Evolutionary conservation across 2,888 invertebrate species (phyloP).

Genomic region (Ferdinandea cuprea): DNA sequence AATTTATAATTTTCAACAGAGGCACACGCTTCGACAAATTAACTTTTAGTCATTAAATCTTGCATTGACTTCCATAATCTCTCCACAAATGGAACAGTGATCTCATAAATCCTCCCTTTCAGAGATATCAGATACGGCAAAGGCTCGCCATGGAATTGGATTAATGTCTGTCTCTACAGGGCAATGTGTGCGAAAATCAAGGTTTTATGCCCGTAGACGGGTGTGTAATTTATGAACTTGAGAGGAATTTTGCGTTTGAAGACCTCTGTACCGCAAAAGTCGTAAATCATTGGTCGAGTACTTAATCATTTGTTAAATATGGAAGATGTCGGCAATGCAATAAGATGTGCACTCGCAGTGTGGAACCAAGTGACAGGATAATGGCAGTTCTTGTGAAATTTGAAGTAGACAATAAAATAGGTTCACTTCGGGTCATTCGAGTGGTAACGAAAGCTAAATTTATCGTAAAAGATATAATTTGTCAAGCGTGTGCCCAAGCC

Average conservation of each 20-base stretch:
- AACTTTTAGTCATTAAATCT: slow-evolving; percentile 58
- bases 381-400: too few relatives aligned
- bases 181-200: slow-evolving; percentile 49
- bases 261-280: slow-evolving; percentile 16
- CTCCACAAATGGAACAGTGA: slow-evolving; percentile 62
- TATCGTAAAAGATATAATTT: slow-evolving; percentile 50
- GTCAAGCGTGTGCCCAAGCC: slow-evolving; percentile 56
- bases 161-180: slow-evolving; percentile 8
- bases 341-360: too few relatives aligned
- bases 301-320: not conserved
- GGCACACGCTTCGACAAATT: slow-evolving; percentile 72
- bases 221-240: slow-evolving; percentile 44
- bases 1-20: slow-evolving; percentile 68
- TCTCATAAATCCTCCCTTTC: slow-evolving; percentile 65
- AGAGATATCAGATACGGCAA: slow-evolving; percentile 4
- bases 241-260: slow-evolving; percentile 25
- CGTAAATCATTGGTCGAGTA: slow-evolving; percentile 25
- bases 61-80: slow-evolving; percentile 55
- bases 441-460: too few relatives aligned
- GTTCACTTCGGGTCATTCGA: not conserved
- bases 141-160: slow-evolving; percentile 19
- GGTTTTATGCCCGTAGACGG: slow-evolving; percentile 38
- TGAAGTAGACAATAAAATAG: too few relatives aligned
- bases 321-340: slow-evolving; percentile 1
- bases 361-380: too few relatives aligned